A percentile compares a stretch with the other conserved stretches of the same genome.
Conservation (phyloP, 2,113 vertebrate genomes). For the Manacus vitellinus region DNA sequence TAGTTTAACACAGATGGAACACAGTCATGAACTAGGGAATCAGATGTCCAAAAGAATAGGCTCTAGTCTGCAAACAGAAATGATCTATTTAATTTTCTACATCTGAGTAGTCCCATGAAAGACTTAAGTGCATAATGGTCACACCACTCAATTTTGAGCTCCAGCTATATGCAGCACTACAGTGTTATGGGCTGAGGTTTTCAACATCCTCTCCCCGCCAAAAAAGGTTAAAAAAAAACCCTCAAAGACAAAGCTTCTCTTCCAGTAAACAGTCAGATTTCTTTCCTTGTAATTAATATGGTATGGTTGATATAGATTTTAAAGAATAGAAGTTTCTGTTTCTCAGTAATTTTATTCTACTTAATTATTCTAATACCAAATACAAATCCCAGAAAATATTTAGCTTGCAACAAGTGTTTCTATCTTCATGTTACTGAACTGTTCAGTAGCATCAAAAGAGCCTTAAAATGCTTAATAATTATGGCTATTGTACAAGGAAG, state of each 20-base stretch:
- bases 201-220: background rate
- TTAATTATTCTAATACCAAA: slow-evolving; percentile 65
- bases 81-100: background rate
- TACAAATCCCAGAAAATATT: slow-evolving; percentile 52
- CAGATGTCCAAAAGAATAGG: background rate
- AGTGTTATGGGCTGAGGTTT: background rate
- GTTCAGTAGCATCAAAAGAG: background rate
- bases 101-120: background rate
- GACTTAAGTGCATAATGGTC: background rate
- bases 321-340: slow-evolving; percentile 29
- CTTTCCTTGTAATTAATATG: background rate
- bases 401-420: slow-evolving; percentile 56
- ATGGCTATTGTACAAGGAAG: background rate
- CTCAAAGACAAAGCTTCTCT: background rate
- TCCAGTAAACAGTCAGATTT: background rate
- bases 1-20: background rate
- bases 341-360: slow-evolving; percentile 41
- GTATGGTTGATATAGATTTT: background rate
- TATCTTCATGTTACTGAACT: slow-evolving; percentile 42
- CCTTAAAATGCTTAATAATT: slow-evolving; percentile 27
- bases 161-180: background rate
- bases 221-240: background rate
- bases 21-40: background rate
- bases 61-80: background rate
- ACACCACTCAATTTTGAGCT: background rate